phyloP scores from a whole-genome alignment of 2,113 vertebrate species.

The Xiphias gladius region DNA sequence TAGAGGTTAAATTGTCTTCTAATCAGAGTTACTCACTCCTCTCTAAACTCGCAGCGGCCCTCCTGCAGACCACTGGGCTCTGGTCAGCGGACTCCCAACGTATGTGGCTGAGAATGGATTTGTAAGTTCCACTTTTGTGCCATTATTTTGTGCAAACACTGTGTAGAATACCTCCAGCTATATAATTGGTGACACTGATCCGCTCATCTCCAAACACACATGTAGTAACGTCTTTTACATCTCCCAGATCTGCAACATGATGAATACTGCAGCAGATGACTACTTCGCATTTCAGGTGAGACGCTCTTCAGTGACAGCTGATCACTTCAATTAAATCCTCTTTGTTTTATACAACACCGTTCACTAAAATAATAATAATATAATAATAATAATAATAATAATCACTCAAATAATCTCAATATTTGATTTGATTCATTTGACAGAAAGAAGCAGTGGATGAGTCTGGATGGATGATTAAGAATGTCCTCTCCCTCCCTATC shows the following conservation, averaged over 20 bases:
- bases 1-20: not conserved
- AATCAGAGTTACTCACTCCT: conserved; percentile 1
- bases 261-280: conserved; percentile 90
- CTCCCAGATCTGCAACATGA: conserved; percentile 94
- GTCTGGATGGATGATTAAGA: conserved; percentile 90
- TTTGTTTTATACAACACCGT: not conserved
- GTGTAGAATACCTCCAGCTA: not conserved
- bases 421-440: not conserved
- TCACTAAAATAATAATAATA: not conserved
- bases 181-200: not conserved
- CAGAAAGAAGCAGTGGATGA: conserved; percentile 94
- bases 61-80: conserved; percentile 93
- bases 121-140: conserved; percentile 84
- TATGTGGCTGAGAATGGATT: conserved; percentile 96
- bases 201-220: not conserved
- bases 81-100: conserved; percentile 90
- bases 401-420: not conserved
- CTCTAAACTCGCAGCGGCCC: conserved; percentile 84
- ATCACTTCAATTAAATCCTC: not conserved
- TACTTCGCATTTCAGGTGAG: conserved; percentile 93
- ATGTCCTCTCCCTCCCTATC: conserved; percentile 94
- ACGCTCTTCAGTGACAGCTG: not conserved
- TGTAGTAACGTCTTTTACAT: not conserved
- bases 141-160: not conserved
- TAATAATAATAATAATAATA: too few species aligned